Conservation (phyloP, 2,113 vertebrate species). For the western clawed frog (Xenopus tropicalis) region UCB_Xtro_10.0 CM004450.2:4767001-4767500, state of each 20-base stretch:
- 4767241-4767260: constrained; percentile 39
- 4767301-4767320: too few species aligned
- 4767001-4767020: too few species aligned
- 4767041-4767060: too few species aligned
- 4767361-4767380: constrained; percentile 50
- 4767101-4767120: too few species aligned
- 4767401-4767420: constrained; percentile 53
- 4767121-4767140: constrained; percentile 38
- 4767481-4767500: too few species aligned
- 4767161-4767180: constrained; percentile 59
- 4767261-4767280: constrained; percentile 59
- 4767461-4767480: too few species aligned
- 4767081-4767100: too few species aligned
- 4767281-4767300: constrained; percentile 61
- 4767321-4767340: constrained; percentile 67
- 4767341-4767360: constrained; percentile 68
- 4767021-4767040: too few species aligned
- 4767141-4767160: constrained; percentile 29
- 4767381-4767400: constrained; percentile 67
- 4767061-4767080: too few species aligned
- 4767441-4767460: constrained; percentile 31
- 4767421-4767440: constrained; percentile 62
- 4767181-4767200: constrained; percentile 62
- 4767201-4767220: constrained; percentile 66
- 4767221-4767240: constrained; percentile 71